A percentile compares a stretch with the other conserved stretches of the same genome.
These are phyloP conservation scores for Stegostoma tigrinum DNA, from an alignment of 2,113 vertebrate species.

Conservation along the genomic window DNA sequence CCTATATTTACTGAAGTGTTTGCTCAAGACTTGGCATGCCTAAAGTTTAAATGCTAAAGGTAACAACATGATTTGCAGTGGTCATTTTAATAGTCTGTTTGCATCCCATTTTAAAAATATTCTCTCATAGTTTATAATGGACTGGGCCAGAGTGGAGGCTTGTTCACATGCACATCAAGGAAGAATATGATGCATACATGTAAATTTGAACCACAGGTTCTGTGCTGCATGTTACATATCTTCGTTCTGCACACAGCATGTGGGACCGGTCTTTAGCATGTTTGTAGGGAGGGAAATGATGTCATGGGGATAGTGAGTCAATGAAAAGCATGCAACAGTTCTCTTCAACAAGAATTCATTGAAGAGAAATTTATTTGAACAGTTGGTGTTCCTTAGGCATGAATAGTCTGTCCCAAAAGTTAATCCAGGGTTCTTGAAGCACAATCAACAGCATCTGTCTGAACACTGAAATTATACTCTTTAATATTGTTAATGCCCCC, in stretches of 20 bases:
- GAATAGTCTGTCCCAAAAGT: neutral
- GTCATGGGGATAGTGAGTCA: neutral
- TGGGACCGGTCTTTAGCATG: neutral
- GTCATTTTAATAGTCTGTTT: too few species aligned
- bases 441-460: neutral
- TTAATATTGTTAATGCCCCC: neutral
- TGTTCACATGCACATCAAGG: neutral
- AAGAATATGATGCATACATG: neutral
- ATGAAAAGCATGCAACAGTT: neutral
- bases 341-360: neutral
- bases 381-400: neutral
- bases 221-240: neutral
- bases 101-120: too few species aligned
- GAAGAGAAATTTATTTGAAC: neutral
- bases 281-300: neutral
- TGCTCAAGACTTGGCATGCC: too few species aligned
- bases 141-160: too few species aligned
- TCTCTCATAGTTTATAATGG: too few species aligned
- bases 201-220: neutral
- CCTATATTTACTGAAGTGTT: too few species aligned
- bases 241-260: neutral
- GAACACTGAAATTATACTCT: neutral
- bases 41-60: too few species aligned
- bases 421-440: neutral
- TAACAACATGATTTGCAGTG: too few species aligned